Base-by-base conservation (phyloP, 2,888 invertebrate species). In the Rhodophaea formosa region DNA sequence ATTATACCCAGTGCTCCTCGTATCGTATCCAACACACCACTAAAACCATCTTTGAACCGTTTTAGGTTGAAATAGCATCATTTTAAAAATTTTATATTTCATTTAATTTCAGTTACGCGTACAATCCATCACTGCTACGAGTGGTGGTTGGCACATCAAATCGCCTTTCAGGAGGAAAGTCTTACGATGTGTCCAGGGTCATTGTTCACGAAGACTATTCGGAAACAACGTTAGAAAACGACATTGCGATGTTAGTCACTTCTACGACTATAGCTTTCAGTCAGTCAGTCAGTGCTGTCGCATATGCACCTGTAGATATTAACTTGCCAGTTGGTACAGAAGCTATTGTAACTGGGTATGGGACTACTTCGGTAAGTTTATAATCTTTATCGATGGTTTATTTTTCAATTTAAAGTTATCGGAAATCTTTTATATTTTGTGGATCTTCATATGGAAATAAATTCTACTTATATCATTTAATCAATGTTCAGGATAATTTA, bases 291-390 rank as follows among this genome's bases (percentile, higher is more conserved):
- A 67, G 63, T 30, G 67, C 83, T 3, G 67, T 90, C n/a, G 17
- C 64, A 1, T 65, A 85, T 54, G 82, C 89, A 10, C 61, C 72
- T 1, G 49, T 69, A 42, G 63, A 69, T 60, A 68, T 76, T 12
- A 56, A 61, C 7, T 61, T 91, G 12, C 69, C 80, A 35, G 69
- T 60, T 59, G 88, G 88, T 2, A 70, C 79, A 8, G 75, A 76
- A 64, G 90, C 91, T 7, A 14, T 88, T 6, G 88, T 91, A 1
- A 82, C 91, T 43, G 92, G 91, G 57, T 91, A 78, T 72, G 91
- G 91, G 17, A 70, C 73, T 6, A 80, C 79, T 52, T 70, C 77
- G 35, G 83, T 83, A 62, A 80, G 77, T 72, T 47, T 16, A 39
- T 32, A 23, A 23, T 23, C 23, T 23, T 23, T 23, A 3, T 39